Conservation (phyloP, 2,888 invertebrate genomes). For the Itoplectis maculator region DNA sequence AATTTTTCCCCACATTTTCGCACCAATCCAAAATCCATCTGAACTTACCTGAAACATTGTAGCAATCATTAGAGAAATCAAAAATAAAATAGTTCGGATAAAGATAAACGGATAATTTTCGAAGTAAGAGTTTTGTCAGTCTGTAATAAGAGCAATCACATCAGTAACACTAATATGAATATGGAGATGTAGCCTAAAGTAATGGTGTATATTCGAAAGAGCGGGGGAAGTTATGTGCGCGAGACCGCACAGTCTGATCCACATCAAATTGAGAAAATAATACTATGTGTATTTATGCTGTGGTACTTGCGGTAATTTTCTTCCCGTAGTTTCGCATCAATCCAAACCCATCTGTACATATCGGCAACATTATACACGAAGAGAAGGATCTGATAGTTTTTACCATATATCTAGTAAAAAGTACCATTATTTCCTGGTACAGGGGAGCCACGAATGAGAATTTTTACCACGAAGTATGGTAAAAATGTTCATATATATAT, state of each 20-base stretch:
- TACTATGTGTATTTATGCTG: background rate
- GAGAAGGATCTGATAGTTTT: no score
- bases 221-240: no score
- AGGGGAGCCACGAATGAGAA: no score
- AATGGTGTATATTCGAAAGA: constrained; percentile 31
- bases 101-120: background rate
- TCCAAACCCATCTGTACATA: background rate
- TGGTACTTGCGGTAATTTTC: background rate
- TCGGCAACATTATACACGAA: no score
- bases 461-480: no score
- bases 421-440: no score
- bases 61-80: no score
- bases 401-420: no score
- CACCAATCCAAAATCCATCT: background rate
- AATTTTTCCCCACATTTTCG: background rate
- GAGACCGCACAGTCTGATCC: no score
- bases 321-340: background rate
- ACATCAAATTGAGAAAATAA: background rate
- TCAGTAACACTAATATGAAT: background rate
- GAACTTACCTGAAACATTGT: constrained; percentile 9
- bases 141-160: background rate
- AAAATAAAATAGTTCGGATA: background rate
- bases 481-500: no score
- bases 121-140: background rate
- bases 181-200: background rate